These are phyloP conservation scores for Albula glossodonta DNA, from an alignment of 2,113 vertebrate species.

Conservation along the genomic window DNA sequence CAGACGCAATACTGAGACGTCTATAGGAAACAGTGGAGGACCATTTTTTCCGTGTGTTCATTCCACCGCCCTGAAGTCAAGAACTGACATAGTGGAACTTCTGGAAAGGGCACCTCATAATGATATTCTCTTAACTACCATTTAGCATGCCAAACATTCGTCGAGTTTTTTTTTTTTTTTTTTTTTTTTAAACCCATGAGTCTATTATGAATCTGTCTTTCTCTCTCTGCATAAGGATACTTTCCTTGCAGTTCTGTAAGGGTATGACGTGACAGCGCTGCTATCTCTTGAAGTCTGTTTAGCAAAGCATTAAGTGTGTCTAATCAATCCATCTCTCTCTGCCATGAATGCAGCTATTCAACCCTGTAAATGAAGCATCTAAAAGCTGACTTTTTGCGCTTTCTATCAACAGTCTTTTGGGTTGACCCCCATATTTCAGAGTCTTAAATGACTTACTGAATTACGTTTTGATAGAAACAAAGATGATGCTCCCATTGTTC, in stretches of 20 bases:
- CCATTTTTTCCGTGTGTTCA: too few species aligned
- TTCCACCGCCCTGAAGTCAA: too few species aligned
- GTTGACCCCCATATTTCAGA: neutral
- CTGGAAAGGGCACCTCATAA: neutral
- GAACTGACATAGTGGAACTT: neutral
- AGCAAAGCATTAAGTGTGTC: neutral
- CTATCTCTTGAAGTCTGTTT: neutral
- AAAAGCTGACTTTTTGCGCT: neutral
- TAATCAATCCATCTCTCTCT: neutral
- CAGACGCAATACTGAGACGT: too few species aligned
- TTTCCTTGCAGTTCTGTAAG: neutral
- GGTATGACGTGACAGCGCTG: neutral
- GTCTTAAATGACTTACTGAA: neutral
- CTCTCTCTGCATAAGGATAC: neutral
- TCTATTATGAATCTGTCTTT: neutral
- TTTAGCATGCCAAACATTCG: neutral
- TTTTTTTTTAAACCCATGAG: too few species aligned
- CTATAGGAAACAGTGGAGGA: too few species aligned
- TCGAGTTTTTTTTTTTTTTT: too few species aligned
- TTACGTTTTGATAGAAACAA: neutral
- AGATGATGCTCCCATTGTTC: neutral
- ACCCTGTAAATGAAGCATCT: neutral
- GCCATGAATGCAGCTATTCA: neutral
- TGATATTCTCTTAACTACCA: neutral
- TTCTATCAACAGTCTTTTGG: neutral